Percentiles rank a stretch among this genome's conserved stretches.
phyloP scores from a whole-genome alignment of 2,797 vertebrate species.

The Limnodromus scolopaceus region DNA sequence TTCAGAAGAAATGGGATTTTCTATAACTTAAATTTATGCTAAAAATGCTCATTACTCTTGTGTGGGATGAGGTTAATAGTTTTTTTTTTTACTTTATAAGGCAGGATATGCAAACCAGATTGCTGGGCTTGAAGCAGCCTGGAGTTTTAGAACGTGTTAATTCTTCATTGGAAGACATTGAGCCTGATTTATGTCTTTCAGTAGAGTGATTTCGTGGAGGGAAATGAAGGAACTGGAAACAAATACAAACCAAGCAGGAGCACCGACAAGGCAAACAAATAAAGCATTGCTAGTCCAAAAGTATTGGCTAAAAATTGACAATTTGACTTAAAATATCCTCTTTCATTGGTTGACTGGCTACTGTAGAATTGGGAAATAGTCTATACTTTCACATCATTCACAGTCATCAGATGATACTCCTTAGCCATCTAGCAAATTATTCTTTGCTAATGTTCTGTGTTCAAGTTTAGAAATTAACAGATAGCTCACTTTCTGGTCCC shows the following conservation, averaged over 20 bases:
- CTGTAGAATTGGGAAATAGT: not conserved
- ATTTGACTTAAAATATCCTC: not conserved
- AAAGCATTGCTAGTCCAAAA: not conserved
- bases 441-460: not conserved
- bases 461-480: not conserved
- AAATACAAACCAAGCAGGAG: not conserved
- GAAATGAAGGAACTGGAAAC: not conserved
- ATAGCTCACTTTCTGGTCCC: not conserved
- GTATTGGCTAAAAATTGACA: not conserved
- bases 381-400: not conserved
- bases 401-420: not conserved
- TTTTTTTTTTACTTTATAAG: not conserved
- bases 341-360: not conserved
- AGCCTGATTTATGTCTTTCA: not conserved
- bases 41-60: conserved; percentile 16
- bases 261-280: not conserved
- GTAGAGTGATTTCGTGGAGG: not conserved
- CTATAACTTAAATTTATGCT: conserved; percentile 19
- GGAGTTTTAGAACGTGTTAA: not conserved
- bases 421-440: not conserved
- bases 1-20: conserved; percentile 6
- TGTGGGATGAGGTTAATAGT: not conserved
- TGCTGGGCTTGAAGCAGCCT: not conserved
- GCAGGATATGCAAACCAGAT: not conserved
- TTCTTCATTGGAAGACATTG: not conserved